Evolutionary conservation across 2,113 vertebrate species (phyloP).

Genomic region (Vidua chalybeata): DNA sequence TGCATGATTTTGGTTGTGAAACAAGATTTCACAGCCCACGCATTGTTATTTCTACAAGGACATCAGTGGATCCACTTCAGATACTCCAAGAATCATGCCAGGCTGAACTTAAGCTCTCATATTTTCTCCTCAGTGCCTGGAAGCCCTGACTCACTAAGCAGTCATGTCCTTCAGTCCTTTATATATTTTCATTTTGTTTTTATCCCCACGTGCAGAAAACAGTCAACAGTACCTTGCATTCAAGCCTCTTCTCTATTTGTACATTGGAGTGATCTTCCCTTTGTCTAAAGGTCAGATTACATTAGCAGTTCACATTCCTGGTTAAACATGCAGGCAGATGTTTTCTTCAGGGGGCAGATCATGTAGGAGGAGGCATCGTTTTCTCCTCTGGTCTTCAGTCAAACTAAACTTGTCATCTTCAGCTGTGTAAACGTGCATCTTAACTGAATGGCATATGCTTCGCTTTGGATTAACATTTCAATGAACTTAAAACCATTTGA

Average conservation of each 20-base stretch:
- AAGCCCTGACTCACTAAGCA: neutral
- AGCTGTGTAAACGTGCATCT: slow-evolving; percentile 60
- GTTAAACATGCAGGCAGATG: slow-evolving; percentile 70
- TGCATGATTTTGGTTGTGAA: neutral
- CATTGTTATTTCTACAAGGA: neutral
- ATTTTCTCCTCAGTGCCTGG: neutral
- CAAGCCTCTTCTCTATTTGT: slow-evolving; percentile 4
- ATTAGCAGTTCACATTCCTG: slow-evolving; percentile 63
- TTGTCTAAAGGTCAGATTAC: slow-evolving; percentile 52
- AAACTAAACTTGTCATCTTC: slow-evolving; percentile 46
- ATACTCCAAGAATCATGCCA: neutral
- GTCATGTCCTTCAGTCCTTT: neutral
- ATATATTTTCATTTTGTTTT: neutral
- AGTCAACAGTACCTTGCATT: neutral
- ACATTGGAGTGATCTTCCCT: neutral
- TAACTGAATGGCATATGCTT: slow-evolving; percentile 51
- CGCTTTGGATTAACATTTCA: slow-evolving; percentile 29
- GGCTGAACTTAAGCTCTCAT: neutral
- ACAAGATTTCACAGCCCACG: neutral
- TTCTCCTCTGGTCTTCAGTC: slow-evolving; percentile 53
- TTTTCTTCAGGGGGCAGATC: slow-evolving; percentile 73
- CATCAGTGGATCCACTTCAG: neutral
- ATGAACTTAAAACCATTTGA: slow-evolving; percentile 22
- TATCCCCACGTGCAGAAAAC: neutral
- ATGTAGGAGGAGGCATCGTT: slow-evolving; percentile 57